Evolutionary conservation across 2,113 vertebrate genomes (phyloP), one percentile per base, ranked within the genome.

Genomic region (Trogon melanurus): DNA sequence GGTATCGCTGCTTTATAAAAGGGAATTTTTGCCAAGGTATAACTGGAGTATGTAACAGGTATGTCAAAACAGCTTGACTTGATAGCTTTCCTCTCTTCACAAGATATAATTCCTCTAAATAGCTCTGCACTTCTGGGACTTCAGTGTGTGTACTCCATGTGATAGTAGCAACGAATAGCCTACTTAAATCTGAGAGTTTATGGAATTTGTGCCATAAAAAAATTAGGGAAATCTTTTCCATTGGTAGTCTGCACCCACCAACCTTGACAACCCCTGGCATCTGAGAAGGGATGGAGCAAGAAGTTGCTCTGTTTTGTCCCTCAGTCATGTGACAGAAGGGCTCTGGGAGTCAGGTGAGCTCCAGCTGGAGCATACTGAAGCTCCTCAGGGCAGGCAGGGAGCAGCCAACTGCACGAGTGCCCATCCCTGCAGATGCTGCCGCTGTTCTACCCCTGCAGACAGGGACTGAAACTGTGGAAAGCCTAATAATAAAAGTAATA

Each of bases 331-430:
- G 51, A 45, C 26, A 5, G 51, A 85, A 66, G n/a, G 23, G 19
- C 36, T 45, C 9, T n/a, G 53, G n/a, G n/a, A 86, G 8, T 13
- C 5, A 30, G 14, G 17, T 20, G n/a, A 80, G 26, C 53, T 86
- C 47, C 50, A 80, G 0, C 16, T 45, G 20, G 29, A 75, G 11
- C 2, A 0, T 6, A 18, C 18, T 1, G 6, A n/a, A 14, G 32
- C 32, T 91, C 22, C 29, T 23, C 4, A 3, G 56, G 48, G 13
- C 32, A 72, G 22, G 3, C 25, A 56, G 19, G 20, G n/a, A 80
- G 27, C 32, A 85, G 17, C 2, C 3, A 10, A 10, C 3, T 54
- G 45, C 50, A 30, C 1, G 0, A 53, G 10, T 23, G 8, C 14
- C 36, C 50, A 27, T 19, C 3, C 26, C 48, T 72, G 41, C 45